Base-by-base conservation (phyloP, 23 tunicate genomes). In the Botrylloides violaceus region DNA sequence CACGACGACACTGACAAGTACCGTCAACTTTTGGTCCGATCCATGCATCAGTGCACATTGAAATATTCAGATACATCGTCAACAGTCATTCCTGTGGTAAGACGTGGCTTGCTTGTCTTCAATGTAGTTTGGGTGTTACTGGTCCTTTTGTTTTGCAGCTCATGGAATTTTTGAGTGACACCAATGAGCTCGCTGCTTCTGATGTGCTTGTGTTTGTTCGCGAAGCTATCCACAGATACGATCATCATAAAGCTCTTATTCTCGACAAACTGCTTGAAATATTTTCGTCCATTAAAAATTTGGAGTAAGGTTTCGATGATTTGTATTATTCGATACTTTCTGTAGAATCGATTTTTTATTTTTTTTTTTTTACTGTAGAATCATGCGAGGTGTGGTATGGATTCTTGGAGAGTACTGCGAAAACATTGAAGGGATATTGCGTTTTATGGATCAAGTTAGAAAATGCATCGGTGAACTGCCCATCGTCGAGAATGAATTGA, bases 331-430 rank as follows among this genome's bases (percentile, higher is more conserved):
- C n/a, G n/a, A n/a, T n/a, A n/a, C n/a, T n/a, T n/a, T n/a, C n/a
- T n/a, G n/a, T n/a, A n/a, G n/a, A n/a, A n/a, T 47, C 15, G 12
- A 18, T 47, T 12, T 47, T 47, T n/a, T 21, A 19, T 29, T 31
- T 3, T 31, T 9, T 3, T 63, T 63, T 63, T 3, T 63, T 25
- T 23, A 38, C 18, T 75, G 6, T 76, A 90, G 90, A 39, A 93
- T 83, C 1, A 72, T 93, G 84, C 65, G 94, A 35, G 87, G 94
- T 20, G 88, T 93, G 56, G 49, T 93, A 68, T 93, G 98, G 98
- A 93, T 93, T 50, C 68, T 93, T 27, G 98, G 98, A 36, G 98
- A 93, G 50, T 86, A 93, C 59, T 93, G 98, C 61, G 89, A 81
- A 5, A 78, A 59, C 1, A 73, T 72, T 2, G 65, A 80, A 6